Base-by-base conservation (phyloP, 2,888 invertebrate genomes). In the Altica lythri region DNA sequence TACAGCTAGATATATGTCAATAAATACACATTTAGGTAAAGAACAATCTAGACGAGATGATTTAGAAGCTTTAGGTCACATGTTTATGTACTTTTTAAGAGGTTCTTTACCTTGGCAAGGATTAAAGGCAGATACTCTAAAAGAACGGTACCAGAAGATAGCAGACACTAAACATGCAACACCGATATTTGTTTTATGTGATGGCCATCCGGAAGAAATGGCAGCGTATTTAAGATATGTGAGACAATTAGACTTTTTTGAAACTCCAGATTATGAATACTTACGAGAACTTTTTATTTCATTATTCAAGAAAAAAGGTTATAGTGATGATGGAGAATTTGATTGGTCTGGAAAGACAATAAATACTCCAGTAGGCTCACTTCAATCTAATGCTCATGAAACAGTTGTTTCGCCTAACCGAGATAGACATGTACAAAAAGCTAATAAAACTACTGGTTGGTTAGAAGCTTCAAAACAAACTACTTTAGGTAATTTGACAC, bases 41-140 rank as follows among this genome's bases (percentile, higher is more conserved):
- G 99, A 99, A 82, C 99, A 99, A 87, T 97, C 97, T 75, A 87
- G 99, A 78, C 60, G 98, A 77, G 99, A 99, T 81, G 99, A 99
- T 82, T 83, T 99, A 78, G 99, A 99, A 81, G 99, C 99, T 62
- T 84, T 99, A 74, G 99, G 70, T 25, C 98, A 99, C 83, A 99
- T 99, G 99, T 99, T 99, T 83, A 98, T 99, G 98, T 99, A 99
- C 84, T 99, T 99, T 83, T 85, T 99, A 79, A 87, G 99, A 72
- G 99, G 99, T 72, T 96, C 95, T 79, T 85, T 99, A 79, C 99
- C 99, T 69, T 98, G 98, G 98, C 99, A 99, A 83, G 99, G 99
- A 72, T 86, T 99, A 75, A 99, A 99, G 57, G 98, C 97, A 72
- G 97, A 98, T 80, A 98, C 97, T 74, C 85, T 98, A 74, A 98